Base-by-base conservation (phyloP, 2,888 invertebrate genomes). In the Cinara cedri region DNA sequence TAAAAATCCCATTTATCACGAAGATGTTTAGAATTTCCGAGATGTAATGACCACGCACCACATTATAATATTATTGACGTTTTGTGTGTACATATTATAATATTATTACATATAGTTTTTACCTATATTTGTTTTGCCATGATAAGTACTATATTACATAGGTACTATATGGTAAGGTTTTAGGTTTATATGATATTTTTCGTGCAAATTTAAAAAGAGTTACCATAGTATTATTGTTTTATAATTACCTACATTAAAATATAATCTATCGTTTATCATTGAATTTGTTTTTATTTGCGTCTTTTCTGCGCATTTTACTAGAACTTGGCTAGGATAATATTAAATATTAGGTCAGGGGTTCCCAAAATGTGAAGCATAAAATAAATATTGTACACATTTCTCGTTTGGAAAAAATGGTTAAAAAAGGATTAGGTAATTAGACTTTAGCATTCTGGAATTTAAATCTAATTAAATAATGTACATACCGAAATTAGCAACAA, bases 1-100 rank as follows among this genome's bases (percentile, higher is more conserved):
- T 82, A 86, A 87, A 84, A 89, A 89, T 84, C 89, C 89, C 46
- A 85, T 89, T 82, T 85, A 87, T 51, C 63, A 57, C 14, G 82
- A 82, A 51, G 78, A 62, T n/a, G 24, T 49, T 49, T 49, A 60
- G 46, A 49, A 44, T 9, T 19, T 9, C 24, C 10, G n/a, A 55
- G 42, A 49, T 11, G 26, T n/a, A 24, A 26, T 26, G 26, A 24
- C 10, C 26, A 14, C 24, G 26, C 60, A n/a, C 26, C 19, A 14
- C 11, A 11, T 10, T n/a, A 10, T 11, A 0, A 24, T 26, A 14
- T 9, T 19, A 42, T 10, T 19, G 16, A 34, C 34, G 10, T 21
- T 46, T 66, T 49, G n/a, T 24, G 10, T 10, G 34, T 34, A 4
- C 11, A 4, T 55, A 46, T 14, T n/a, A 34, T 4, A 60, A 26